Percentiles rank a stretch among this genome's conserved stretches.
Evolutionary conservation across 2,888 invertebrate genomes (phyloP).

Genomic region (Mechanitis mazaeus): DNA sequence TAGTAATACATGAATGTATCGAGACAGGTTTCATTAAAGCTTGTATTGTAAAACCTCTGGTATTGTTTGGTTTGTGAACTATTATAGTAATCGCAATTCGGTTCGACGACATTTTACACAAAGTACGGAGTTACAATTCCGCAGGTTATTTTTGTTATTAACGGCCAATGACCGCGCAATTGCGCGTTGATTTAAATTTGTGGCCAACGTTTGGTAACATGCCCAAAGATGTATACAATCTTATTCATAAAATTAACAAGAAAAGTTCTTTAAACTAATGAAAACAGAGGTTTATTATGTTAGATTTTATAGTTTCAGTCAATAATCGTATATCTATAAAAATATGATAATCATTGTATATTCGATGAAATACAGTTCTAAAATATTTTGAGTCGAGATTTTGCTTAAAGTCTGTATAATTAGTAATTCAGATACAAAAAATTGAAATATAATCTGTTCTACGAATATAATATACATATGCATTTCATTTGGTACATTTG

Average conservation of each 20-base stretch:
- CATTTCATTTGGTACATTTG: too few species aligned
- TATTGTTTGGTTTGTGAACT: constrained; percentile 3
- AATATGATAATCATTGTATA: too few species aligned
- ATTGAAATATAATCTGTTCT: too few species aligned
- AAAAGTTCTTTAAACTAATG: background rate
- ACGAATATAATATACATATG: too few species aligned
- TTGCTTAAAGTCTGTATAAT: too few species aligned
- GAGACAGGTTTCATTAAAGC: background rate
- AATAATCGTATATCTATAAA: too few species aligned
- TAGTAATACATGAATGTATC: background rate
- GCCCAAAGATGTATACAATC: background rate
- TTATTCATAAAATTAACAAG: background rate
- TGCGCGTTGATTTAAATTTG: constrained; percentile 20
- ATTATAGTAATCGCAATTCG: constrained; percentile 51
- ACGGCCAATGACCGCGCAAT: constrained; percentile 31
- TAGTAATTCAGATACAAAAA: too few species aligned
- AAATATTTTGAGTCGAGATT: too few species aligned
- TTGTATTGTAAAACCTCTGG: background rate
- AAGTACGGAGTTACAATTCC: constrained; percentile 24
- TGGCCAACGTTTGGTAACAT: constrained; percentile 9
- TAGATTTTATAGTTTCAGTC: too few species aligned
- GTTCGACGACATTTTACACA: constrained; percentile 58
- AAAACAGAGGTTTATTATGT: too few species aligned
- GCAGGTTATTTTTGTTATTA: constrained; percentile 36
- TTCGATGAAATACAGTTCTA: too few species aligned